A percentile compares a stretch with the other conserved stretches of the same genome.
Conservation (phyloP, 2,888 invertebrate species). For the Trissonchulus latispiculum region DNA sequence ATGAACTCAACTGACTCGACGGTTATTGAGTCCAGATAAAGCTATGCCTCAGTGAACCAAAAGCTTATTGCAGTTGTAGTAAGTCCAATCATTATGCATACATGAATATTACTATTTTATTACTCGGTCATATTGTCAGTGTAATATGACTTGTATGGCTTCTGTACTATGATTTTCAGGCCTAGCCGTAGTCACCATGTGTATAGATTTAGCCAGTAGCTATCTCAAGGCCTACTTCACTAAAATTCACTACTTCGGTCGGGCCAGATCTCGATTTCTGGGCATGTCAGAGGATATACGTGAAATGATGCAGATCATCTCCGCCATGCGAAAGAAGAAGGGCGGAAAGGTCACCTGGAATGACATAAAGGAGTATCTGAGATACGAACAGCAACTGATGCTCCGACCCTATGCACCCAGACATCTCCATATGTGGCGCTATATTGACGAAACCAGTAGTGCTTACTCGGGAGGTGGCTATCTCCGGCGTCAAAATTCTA, state of each 20-base stretch:
- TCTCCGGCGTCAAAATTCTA: background rate
- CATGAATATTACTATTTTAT: no score
- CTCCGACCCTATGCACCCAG: slow-evolving; percentile 38
- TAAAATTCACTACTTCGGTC: slow-evolving; percentile 42
- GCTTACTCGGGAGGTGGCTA: background rate
- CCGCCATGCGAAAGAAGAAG: slow-evolving; percentile 34
- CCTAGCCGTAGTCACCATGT: slow-evolving; percentile 25
- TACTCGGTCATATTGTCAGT: no score
- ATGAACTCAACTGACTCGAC: no score
- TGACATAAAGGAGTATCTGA: slow-evolving; percentile 41
- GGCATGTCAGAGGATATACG: slow-evolving; percentile 44
- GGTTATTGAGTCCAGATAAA: no score
- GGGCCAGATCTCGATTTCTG: slow-evolving; percentile 37
- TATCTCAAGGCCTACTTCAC: slow-evolving; percentile 44
- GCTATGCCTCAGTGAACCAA: no score
- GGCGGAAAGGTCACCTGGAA: slow-evolving; percentile 45
- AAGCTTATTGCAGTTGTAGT: no score
- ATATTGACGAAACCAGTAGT: slow-evolving; percentile 39
- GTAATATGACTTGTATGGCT: no score
- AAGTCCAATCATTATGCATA: no score
- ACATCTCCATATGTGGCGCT: slow-evolving; percentile 41
- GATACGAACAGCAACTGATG: slow-evolving; percentile 26
- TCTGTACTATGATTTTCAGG: slow-evolving; percentile 4
- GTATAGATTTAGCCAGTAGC: slow-evolving; percentile 43
- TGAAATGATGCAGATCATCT: slow-evolving; percentile 41